A percentile compares a stretch with the other conserved stretches of the same genome.
These are phyloP conservation scores for Rhynchopsitta pachyrhyncha DNA, from an alignment of 2,113 vertebrate genomes.

Conservation along the genomic window DNA sequence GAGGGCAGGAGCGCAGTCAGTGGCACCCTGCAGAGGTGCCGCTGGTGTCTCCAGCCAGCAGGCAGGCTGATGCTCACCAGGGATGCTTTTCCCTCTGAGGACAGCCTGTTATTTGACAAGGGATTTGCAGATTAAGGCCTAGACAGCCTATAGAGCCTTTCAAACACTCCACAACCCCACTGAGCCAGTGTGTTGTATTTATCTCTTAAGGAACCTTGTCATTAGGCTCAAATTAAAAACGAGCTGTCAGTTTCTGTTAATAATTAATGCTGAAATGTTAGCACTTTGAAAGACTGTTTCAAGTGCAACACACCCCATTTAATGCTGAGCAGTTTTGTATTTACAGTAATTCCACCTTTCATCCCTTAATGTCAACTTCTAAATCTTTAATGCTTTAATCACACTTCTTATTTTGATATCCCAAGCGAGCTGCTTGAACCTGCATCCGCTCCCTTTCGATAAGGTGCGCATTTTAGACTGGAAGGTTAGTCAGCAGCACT, in stretches of 20 bases:
- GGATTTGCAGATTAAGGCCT: neutral
- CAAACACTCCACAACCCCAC: constrained; percentile 21
- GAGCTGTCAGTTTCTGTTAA: constrained; percentile 78
- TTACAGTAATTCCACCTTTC: constrained; percentile 82
- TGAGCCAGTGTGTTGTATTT: constrained; percentile 60
- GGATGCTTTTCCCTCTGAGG: neutral
- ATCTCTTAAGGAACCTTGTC: constrained; percentile 74
- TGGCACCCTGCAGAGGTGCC: neutral
- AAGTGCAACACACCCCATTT: constrained; percentile 75
- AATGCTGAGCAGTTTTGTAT: constrained; percentile 77
- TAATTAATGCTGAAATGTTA: constrained; percentile 79
- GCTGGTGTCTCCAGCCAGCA: neutral
- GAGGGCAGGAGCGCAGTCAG: neutral
- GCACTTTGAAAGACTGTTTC: constrained; percentile 75
- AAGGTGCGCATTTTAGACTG: constrained; percentile 65
- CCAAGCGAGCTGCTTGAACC: constrained; percentile 65
- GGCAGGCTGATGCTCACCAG: neutral
- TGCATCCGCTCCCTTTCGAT: constrained; percentile 52
- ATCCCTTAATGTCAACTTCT: constrained; percentile 74
- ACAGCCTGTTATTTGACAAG: neutral
- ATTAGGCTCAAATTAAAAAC: constrained; percentile 77
- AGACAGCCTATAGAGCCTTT: constrained; percentile 15
- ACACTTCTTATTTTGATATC: constrained; percentile 73
- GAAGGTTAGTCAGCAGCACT: constrained; percentile 70
- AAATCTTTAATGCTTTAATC: constrained; percentile 83